Evolutionary conservation across 2,113 vertebrate species (phyloP).

Genomic region (Trichechus manatus): DNA sequence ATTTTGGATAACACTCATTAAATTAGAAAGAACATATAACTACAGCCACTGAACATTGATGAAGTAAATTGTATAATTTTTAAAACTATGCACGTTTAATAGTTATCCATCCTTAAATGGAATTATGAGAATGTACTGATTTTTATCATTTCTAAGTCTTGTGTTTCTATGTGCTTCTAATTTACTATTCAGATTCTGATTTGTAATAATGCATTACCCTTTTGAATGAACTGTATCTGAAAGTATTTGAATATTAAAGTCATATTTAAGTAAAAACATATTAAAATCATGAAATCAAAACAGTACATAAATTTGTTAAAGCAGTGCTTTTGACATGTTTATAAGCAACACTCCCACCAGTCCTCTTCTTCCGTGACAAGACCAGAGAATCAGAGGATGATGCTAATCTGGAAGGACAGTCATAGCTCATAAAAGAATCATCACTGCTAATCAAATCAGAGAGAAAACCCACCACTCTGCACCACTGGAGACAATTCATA

Average conservation of each 20-base stretch:
- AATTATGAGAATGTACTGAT: not conserved
- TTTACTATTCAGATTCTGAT: not conserved
- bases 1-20: not conserved
- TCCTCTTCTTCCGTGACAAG: conserved; percentile 92
- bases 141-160: not conserved
- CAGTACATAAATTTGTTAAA: not conserved
- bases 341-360: conserved; percentile 67
- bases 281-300: not conserved
- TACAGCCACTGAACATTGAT: not conserved
- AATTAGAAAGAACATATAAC: not conserved
- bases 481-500: conserved; percentile 90
- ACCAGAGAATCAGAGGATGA: conserved; percentile 91
- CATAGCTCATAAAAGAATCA: conserved; percentile 98
- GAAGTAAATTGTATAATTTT: not conserved
- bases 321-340: conserved; percentile 4
- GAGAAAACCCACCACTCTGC: conserved; percentile 93
- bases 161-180: not conserved
- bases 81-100: not conserved
- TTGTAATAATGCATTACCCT: not conserved
- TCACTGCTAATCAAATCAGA: conserved; percentile 97
- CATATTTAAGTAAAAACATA: not conserved
- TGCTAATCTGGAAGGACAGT: conserved; percentile 95
- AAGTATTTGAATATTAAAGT: conserved; percentile 36
- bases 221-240: not conserved
- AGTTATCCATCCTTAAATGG: not conserved